Evolutionary conservation across 2,113 vertebrate genomes (phyloP).

Genomic region (Pachypanchax playfairii): DNA sequence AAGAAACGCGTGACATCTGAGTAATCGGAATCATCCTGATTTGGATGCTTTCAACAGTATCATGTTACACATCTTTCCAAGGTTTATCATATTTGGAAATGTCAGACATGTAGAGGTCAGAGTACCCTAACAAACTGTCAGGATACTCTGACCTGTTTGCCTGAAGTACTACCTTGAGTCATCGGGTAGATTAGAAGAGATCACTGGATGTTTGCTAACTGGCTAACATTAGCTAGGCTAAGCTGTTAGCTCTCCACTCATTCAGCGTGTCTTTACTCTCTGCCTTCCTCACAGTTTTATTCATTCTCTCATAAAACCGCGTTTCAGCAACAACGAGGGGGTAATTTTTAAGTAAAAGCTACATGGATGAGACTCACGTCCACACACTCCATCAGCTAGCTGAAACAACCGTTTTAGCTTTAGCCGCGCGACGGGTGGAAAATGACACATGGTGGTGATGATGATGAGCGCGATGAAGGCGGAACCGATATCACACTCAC

Average conservation of each 20-base stretch:
- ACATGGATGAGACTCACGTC: background rate
- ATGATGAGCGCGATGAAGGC: constrained; percentile 53
- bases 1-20: too few relatives aligned
- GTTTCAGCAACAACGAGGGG: background rate
- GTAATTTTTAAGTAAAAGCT: background rate
- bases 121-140: too few relatives aligned
- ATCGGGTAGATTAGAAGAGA: constrained; percentile 4
- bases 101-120: background rate
- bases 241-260: constrained; percentile 36
- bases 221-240: constrained; percentile 55
- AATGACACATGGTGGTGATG: constrained; percentile 71
- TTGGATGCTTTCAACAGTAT: background rate
- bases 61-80: background rate
- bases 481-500: constrained; percentile 64
- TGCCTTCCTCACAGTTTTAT: background rate
- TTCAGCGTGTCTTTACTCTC: background rate
- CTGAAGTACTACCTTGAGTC: too few relatives aligned
- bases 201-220: constrained; percentile 37
- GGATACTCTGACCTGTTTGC: too few relatives aligned
- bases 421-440: constrained; percentile 44
- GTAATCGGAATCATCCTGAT: background rate
- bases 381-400: constrained; percentile 5
- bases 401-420: constrained; percentile 39
- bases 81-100: background rate
- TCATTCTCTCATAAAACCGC: accelerated